Evolutionary conservation across 2,888 invertebrate species (phyloP), one percentile per base, ranked within the genome.

Genomic region (Metellina segmentata): DNA sequence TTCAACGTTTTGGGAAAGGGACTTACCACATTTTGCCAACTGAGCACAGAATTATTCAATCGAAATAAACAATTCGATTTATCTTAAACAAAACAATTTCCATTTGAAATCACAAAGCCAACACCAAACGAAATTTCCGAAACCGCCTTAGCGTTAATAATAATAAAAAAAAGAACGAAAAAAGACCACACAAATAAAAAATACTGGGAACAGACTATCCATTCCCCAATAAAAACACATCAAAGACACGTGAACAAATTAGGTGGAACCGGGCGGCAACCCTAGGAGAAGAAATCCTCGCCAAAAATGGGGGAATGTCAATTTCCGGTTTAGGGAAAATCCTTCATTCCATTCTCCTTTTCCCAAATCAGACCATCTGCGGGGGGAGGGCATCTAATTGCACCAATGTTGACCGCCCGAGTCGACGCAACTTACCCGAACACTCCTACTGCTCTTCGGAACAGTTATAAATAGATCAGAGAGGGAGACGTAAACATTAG

Each of bases 381-480:
- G 69, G 16, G 53, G 72, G 20, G 61, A 8, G 8, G 5, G 61
- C 16, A 61, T 61, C 61, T 85, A 72, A 85, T 85, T 85, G 75
- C 85, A n/a, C 75, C 48, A 61, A 48, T 85, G 85, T 85, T 85
- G 85, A 85, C 85, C 85, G 75, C 53, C 20, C 61, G 19, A 34
- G 20, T 34, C n/a, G 20, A 34, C 16, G 79, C 61, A 79, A 79
- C 61, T 77, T 77, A 81, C 69, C 69, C 81, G 49, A 20, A 2
- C 16, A 9, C 11, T 0, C 74, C 20, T 74, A 20, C 48, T 74
- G 34, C 49, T 2, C 77, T 13, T 49, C 49, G 49, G 16, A 78
- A 8, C 53, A 61, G 85, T 85, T 85, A 85, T 85, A 85, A 85
- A 85, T 85, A 75, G 85, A 85, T 85, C 75, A 61, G 61, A 9